Evolutionary conservation across 1,140 invertebrate genomes (phyloP).

Genomic region (Stenopsyche tienmushanensis): DNA sequence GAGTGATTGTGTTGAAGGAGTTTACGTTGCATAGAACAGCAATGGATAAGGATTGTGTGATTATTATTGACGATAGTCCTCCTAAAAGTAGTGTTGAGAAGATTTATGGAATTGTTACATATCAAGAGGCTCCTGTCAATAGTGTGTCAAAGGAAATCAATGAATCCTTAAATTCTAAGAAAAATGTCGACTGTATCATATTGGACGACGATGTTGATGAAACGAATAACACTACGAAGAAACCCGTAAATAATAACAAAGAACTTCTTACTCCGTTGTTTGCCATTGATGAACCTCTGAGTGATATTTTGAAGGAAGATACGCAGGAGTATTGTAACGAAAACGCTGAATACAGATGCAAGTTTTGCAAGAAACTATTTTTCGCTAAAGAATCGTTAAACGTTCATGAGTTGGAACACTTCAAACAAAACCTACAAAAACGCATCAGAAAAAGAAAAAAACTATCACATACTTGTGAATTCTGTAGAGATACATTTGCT

Average conservation of each 20-base stretch:
- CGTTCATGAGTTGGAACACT: conserved; percentile 19
- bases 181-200: background rate
- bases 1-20: background rate
- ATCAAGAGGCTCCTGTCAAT: background rate
- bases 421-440: background rate
- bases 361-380: conserved; percentile 12
- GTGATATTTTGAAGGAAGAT: background rate
- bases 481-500: conserved; percentile 8
- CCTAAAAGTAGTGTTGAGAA: background rate
- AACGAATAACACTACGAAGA: background rate
- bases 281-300: conserved; percentile 3
- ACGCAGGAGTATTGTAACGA: background rate
- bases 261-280: conserved; percentile 13
- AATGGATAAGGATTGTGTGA: background rate
- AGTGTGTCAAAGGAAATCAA: too few relatives aligned
- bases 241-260: background rate
- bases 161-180: too few relatives aligned
- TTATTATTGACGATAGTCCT: background rate
- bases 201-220: background rate
- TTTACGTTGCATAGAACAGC: background rate
- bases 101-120: background rate
- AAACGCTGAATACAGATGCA: background rate
- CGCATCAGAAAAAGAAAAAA: conserved; percentile 9
- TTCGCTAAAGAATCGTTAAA: conserved; percentile 10
- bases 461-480: background rate